Evolutionary conservation across 2,888 invertebrate species (phyloP), one percentile per base, ranked within the genome.

Genomic region (Cephus pygmeus): DNA sequence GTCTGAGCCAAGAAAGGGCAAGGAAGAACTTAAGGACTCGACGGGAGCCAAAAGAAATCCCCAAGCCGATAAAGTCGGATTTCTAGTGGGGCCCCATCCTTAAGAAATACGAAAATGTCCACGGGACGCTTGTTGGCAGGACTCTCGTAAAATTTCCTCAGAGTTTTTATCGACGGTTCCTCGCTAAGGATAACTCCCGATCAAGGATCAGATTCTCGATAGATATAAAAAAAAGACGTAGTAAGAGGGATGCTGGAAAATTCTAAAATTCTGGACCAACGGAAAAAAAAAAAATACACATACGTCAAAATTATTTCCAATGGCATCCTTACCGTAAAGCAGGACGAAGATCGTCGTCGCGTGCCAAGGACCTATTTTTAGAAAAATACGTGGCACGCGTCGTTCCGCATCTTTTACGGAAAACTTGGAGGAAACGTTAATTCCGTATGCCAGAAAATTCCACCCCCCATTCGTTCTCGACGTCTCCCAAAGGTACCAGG

Each of bases 61-160:
- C 78, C 69, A 69, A 15, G 82, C 81, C 82, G 82, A 82, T 82
- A 82, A 82, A 78, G 82, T 82, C 79, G 76, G 79, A 75, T 79
- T 56, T 56, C 40, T 56, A 2, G 40, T 15, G 23, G 40, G 40
- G 23, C 23, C 23, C 40, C 40, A 9, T 56, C 40, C 23, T 56
- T 23, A 9, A 56, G 40, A 56, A 56, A 56, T 15, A 56, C 40
- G 40, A 56, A 56, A 56, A 56, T 6, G 40, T 6, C 40, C 40
- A 23, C 40, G 40, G 40, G 40, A 23, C 40, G 0, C 40, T 23
- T 1, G 40, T 2, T 56, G 40, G 40, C 40, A 56, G 40, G 40
- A 56, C 40, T 56, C 23, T 56, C 40, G 40, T 9, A 23, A 56
- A 56, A 56, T 12, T 23, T 56, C 9, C 9, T 23, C 23, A 23